Evolutionary conservation across 2,113 vertebrate genomes (phyloP).

Genomic region (Corynorhinus townsendii): DNA sequence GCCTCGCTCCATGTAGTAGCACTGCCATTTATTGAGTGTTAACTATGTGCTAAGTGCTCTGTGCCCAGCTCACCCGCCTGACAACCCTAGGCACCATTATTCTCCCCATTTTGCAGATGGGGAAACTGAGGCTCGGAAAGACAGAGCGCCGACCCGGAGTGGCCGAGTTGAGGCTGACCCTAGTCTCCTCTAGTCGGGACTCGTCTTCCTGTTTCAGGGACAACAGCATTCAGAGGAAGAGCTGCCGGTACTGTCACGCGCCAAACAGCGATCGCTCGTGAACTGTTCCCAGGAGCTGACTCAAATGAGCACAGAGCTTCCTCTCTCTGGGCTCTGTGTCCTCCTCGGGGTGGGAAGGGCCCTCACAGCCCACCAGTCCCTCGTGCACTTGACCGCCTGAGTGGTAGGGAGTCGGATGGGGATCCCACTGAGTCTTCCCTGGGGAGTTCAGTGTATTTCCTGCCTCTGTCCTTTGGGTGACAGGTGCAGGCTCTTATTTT

Average conservation of each 20-base stretch:
- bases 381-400: constrained; percentile 79
- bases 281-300: constrained; percentile 80
- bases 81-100: constrained; percentile 70
- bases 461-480: constrained; percentile 44
- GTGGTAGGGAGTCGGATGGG: constrained; percentile 59
- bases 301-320: background rate
- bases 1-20: constrained; percentile 27
- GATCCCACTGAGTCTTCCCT: constrained; percentile 71
- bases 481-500: background rate
- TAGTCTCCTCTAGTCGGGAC: rapidly evolving
- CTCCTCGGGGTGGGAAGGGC: background rate
- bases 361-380: constrained; percentile 65
- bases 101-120: constrained; percentile 26
- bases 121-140: constrained; percentile 39
- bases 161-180: constrained; percentile 75
- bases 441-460: constrained; percentile 78
- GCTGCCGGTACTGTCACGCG: constrained; percentile 52
- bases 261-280: constrained; percentile 57
- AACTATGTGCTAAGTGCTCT: constrained; percentile 66
- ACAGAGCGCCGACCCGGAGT: constrained; percentile 34
- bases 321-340: background rate
- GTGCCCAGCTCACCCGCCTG: constrained; percentile 71
- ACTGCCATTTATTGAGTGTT: constrained; percentile 67
- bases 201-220: constrained; percentile 57
- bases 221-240: constrained; percentile 78